These are phyloP conservation scores for Gordius sp. DNA, from an alignment of 2,888 invertebrate species.

Conservation along the genomic window DNA sequence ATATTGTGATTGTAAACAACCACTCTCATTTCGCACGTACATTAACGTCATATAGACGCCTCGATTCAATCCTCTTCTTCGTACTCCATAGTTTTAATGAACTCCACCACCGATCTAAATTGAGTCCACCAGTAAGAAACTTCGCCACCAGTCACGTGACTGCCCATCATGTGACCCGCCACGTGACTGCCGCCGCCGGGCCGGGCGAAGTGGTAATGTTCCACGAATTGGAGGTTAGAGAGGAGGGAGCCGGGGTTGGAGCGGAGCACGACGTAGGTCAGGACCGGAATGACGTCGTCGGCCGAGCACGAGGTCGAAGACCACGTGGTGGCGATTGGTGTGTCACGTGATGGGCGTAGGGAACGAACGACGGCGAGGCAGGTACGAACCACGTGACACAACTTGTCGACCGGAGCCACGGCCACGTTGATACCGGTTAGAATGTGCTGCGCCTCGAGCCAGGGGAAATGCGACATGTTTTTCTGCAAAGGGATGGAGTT, in stretches of 20 bases:
- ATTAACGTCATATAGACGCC: too few species aligned
- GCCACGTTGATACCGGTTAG: not conserved
- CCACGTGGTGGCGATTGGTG: too few species aligned
- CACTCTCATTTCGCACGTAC: too few species aligned
- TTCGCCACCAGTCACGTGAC: slow-evolving; percentile 87
- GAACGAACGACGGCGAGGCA: not conserved
- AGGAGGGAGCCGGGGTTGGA: not conserved
- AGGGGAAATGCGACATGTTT: not conserved
- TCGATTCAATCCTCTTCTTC: too few species aligned
- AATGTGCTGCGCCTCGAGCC: not conserved
- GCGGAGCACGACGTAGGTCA: not conserved
- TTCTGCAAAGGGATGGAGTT: too few species aligned
- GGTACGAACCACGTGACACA: not conserved
- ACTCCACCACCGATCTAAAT: slow-evolving; percentile 79
- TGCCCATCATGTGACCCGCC: slow-evolving; percentile 77
- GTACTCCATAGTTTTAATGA: slow-evolving; percentile 87
- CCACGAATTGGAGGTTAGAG: not conserved
- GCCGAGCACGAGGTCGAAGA: too few species aligned
- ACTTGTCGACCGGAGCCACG: not conserved
- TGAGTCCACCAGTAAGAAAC: slow-evolving; percentile 96
- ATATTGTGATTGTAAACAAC: too few species aligned
- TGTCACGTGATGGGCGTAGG: too few species aligned
- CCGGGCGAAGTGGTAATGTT: slow-evolving; percentile 12
- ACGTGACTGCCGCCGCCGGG: slow-evolving; percentile 75
- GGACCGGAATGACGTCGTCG: slow-evolving; percentile 2